Evolutionary conservation across 2,888 invertebrate genomes (phyloP).

Genomic region (Perizoma affinitatum): DNA sequence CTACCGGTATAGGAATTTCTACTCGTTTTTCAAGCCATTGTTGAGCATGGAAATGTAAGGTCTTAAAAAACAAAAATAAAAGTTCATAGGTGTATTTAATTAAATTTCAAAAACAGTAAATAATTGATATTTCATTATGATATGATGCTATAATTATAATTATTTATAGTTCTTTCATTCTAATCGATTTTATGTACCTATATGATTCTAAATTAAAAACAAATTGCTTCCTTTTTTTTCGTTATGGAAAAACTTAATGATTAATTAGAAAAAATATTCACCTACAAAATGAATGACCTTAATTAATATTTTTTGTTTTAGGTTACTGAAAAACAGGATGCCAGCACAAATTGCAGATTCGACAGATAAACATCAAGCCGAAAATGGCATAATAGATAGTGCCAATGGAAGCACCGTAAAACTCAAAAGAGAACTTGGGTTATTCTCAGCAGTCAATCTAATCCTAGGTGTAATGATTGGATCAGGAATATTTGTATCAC

Average conservation of each 20-base stretch:
- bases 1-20: conserved; percentile 44
- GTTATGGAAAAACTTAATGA: too few species aligned
- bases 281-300: neutral
- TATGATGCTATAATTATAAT: too few species aligned
- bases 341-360: conserved; percentile 51
- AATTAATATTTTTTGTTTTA: conserved; percentile 43
- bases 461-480: conserved; percentile 96
- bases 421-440: conserved; percentile 89
- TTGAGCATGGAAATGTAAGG: neutral
- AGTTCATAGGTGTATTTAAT: too few species aligned
- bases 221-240: too few species aligned
- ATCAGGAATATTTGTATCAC: conserved; percentile 94
- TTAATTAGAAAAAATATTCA: too few species aligned
- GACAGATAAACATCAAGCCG: conserved; percentile 49
- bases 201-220: too few species aligned
- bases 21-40: conserved; percentile 17
- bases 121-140: too few species aligned
- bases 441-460: conserved; percentile 91
- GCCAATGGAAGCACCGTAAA: conserved; percentile 76
- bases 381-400: conserved; percentile 44
- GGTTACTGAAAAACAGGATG: conserved; percentile 49
- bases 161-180: too few species aligned
- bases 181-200: too few species aligned
- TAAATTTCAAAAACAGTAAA: too few species aligned
- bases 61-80: too few species aligned